phyloP scores from a whole-genome alignment of 35 echinoderm and acorn worm species.

The Heliocidaris tuberculata region DNA sequence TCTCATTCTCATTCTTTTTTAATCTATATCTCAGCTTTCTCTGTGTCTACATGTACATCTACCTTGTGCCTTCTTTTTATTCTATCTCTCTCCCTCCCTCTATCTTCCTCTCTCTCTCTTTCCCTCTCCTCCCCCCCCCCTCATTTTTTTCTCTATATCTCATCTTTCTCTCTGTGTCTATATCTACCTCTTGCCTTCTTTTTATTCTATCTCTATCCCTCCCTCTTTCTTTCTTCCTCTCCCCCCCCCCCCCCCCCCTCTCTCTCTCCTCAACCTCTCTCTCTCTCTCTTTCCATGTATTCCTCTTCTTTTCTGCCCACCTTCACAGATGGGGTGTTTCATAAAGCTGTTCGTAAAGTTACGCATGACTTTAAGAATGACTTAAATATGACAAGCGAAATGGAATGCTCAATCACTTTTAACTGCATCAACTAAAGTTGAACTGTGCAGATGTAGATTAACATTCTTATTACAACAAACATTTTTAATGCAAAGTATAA shows the following conservation, averaged over 20 bases:
- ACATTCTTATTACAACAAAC: too few species aligned
- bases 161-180: background rate
- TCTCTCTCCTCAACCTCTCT: background rate
- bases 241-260: background rate
- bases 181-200: background rate
- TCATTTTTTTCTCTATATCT: background rate
- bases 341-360: too few species aligned
- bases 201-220: background rate
- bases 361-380: too few species aligned
- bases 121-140: background rate
- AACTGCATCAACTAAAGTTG: too few species aligned
- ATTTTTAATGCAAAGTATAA: too few species aligned
- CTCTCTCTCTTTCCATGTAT: background rate
- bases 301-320: background rate
- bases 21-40: too few species aligned
- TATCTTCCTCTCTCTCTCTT: background rate
- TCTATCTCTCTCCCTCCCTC: background rate
- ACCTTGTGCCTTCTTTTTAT: background rate
- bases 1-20: too few species aligned
- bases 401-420: too few species aligned
- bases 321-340: background rate
- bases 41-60: background rate
- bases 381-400: too few species aligned
- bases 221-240: background rate
- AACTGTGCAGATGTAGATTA: too few species aligned